Evolutionary conservation across 2,113 vertebrate species (phyloP), one percentile per base, ranked within the genome.

Genomic region (Coptodon rendalli): DNA sequence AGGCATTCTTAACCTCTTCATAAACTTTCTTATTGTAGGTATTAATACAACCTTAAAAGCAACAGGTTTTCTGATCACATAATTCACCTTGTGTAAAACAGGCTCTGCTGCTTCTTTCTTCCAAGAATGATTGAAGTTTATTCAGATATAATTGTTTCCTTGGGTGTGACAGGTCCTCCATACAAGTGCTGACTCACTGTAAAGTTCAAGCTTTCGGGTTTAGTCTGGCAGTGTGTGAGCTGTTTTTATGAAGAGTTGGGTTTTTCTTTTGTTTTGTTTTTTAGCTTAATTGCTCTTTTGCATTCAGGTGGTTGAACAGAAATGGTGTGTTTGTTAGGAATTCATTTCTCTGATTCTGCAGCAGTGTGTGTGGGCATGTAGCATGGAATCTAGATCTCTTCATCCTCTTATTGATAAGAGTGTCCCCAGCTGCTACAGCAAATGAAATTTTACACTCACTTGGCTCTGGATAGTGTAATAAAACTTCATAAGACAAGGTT

Each of bases 141-240:
- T 76, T 24, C 83, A 9, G 29, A 14, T 9, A 27, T 5, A 57
- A 59, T 9, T 31, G 27, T 24, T 27, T 45, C 50, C 16, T 24
- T n/a, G 10, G 38, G 16, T 14, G 22, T 52, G 1, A n/a, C 2
- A 57, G 57, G 48, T 38, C 61, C 36, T 86, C 56, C 16, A 19
- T 36, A 63, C 31, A 19, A 11, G 31, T 34, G 3, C 17, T 7
- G 16, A 19, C 56, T 80, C 63, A 13, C 29, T 9, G 40, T 36
- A 50, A 80, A 40, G 59, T 81, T 83, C 13, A 34, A n/a, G 4
- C 61, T 83, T 91, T 87, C 73, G 89, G 85, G 83, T 92, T 53
- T 12, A 34, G 68, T 71, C 78, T 86, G 95, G 93, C 93, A 94
- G 94, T 88, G 92, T 88, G 14, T 89, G 81, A 90, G 91, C 92